These are phyloP conservation scores for Drosophila chauvacae DNA, from an alignment of 1,140 invertebrate genomes.

Conservation along the genomic window DNA sequence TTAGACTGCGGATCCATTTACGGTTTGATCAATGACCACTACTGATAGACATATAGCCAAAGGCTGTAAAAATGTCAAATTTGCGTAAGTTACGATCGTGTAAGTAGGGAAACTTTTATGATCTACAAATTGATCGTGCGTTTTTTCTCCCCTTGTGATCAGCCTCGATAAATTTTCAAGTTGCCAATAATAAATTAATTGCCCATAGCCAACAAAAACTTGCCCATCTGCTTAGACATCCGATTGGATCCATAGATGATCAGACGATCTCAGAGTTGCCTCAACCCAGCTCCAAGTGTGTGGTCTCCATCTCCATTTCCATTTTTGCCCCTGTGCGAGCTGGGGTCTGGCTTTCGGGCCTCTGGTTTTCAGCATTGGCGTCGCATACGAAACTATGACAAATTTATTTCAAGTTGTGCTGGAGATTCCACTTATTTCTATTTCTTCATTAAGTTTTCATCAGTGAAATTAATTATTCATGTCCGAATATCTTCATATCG, in stretches of 20 bases:
- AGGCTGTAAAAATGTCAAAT: constrained; percentile 80
- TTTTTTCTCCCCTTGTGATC: constrained; percentile 50
- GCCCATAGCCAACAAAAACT: constrained; percentile 67
- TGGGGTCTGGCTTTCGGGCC: constrained; percentile 27
- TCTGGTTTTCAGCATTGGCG: constrained; percentile 77
- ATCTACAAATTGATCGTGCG: constrained; percentile 75
- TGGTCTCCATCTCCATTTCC: constrained; percentile 53
- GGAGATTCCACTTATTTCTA: constrained; percentile 73
- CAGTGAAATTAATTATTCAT: constrained; percentile 82
- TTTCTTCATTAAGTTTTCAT: constrained; percentile 84
- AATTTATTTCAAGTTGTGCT: constrained; percentile 75
- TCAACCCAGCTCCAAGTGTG: constrained; percentile 46
- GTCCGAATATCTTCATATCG: constrained; percentile 80
- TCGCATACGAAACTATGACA: constrained; percentile 74
- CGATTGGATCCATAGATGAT: constrained; percentile 26
- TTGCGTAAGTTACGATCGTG: constrained; percentile 73
- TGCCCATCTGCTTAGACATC: constrained; percentile 55
- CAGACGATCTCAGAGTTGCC: constrained; percentile 22
- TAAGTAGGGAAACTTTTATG: constrained; percentile 65
- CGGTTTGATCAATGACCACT: constrained; percentile 64
- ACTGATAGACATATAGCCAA: constrained; percentile 29
- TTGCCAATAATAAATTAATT: constrained; percentile 83
- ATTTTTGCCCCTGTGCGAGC: constrained; percentile 20
- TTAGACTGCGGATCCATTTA: constrained; percentile 45
- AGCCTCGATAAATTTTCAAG: constrained; percentile 71